Conservation (phyloP, 2,888 invertebrate genomes). For the Rhagium mordax region DNA sequence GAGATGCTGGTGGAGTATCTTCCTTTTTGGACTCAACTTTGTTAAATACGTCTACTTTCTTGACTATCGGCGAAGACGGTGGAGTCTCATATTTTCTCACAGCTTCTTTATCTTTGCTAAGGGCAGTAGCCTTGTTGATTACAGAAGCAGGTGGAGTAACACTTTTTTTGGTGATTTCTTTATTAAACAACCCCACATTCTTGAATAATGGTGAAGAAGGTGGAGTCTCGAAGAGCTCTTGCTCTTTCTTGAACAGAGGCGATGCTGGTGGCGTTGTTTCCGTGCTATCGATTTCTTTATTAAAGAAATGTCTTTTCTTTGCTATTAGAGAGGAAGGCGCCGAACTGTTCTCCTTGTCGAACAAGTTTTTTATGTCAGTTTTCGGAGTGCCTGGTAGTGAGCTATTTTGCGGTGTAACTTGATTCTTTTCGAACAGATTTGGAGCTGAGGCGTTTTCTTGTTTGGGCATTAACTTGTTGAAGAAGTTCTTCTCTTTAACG, state of each 20-base stretch:
- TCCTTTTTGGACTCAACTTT: not conserved
- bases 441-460: slow-evolving; percentile 7
- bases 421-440: slow-evolving; percentile 3
- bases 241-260: not conserved
- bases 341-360: not conserved
- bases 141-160: not conserved
- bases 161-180: not conserved
- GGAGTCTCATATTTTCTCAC: not conserved
- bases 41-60: not conserved
- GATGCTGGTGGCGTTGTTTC: not conserved
- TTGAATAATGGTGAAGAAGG: slow-evolving; percentile 9
- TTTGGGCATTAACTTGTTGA: slow-evolving; percentile 12
- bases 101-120: not conserved
- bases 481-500: not conserved
- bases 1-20: not conserved
- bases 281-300: not conserved
- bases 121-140: not conserved
- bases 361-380: not conserved
- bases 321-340: slow-evolving; percentile 4
- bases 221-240: not conserved
- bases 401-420: not conserved
- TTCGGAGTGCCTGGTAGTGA: not conserved
- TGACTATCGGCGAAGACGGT: not conserved
- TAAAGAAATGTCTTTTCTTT: not conserved
- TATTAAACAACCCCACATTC: not conserved